A percentile compares a stretch with the other conserved stretches of the same genome.
These are phyloP conservation scores for Hylaea fasciaria DNA, from an alignment of 2,888 invertebrate species.

Conservation along the genomic window DNA sequence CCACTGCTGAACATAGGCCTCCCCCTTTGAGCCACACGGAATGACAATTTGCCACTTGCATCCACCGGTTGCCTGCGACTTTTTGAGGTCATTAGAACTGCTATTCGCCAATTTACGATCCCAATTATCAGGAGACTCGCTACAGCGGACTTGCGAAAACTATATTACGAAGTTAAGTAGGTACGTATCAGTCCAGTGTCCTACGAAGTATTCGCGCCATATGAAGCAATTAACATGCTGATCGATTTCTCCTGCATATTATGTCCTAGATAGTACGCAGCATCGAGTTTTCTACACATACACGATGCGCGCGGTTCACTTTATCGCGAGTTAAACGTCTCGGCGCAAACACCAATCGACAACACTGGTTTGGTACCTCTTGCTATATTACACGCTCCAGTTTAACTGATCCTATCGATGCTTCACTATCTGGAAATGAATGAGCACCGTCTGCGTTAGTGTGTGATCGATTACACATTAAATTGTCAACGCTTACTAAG, in stretches of 20 bases:
- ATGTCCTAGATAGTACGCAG: slow-evolving; percentile 46
- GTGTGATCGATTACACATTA: slow-evolving; percentile 52
- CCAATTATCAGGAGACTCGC: slow-evolving; percentile 14
- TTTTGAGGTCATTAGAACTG: slow-evolving; percentile 1
- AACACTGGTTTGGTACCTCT: slow-evolving; percentile 2
- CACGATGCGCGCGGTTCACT: slow-evolving; percentile 44
- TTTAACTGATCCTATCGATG: slow-evolving; percentile 48
- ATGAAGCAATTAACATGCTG: slow-evolving; percentile 58
- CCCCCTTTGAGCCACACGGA: no score
- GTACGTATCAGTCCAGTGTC: no score
- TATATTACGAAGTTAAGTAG: no score
- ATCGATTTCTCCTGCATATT: slow-evolving; percentile 63
- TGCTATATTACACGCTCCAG: slow-evolving; percentile 43
- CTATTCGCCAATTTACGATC: slow-evolving; percentile 8
- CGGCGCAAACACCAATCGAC: slow-evolving; percentile 46
- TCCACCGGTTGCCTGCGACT: no score
- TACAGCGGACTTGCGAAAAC: slow-evolving; percentile 1
- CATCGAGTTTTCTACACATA: slow-evolving; percentile 40
- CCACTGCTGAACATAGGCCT: no score
- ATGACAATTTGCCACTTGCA: no score
- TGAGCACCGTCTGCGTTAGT: slow-evolving; percentile 50
- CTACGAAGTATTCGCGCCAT: slow-evolving; percentile 42
- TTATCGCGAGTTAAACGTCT: slow-evolving; percentile 46
- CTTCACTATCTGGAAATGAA: slow-evolving; percentile 58
- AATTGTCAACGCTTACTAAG: slow-evolving; percentile 53